Evolutionary conservation across 2,113 vertebrate species (phyloP).

Genomic region (Buteo buteo): DNA sequence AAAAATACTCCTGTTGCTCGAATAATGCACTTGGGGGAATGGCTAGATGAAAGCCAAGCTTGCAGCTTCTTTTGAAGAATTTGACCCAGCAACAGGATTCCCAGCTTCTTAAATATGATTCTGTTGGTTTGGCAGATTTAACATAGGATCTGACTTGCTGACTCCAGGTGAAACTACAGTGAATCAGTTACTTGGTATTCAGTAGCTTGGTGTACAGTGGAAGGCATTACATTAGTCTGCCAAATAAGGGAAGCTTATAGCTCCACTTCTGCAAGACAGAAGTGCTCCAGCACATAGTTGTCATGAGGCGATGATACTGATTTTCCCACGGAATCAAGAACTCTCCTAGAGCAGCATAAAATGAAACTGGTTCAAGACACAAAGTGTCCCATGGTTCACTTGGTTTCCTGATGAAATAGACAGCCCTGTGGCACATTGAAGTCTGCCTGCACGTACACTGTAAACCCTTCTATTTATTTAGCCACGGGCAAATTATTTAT

Average conservation of each 20-base stretch:
- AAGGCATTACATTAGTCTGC: neutral
- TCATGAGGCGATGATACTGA: fast-evolving
- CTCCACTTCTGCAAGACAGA: neutral
- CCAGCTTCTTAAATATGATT: neutral
- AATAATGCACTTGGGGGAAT: neutral
- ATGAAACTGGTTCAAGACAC: neutral
- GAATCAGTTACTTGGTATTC: neutral
- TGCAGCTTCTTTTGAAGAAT: neutral
- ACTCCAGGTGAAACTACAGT: neutral
- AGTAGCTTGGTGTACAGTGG: neutral
- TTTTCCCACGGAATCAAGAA: neutral
- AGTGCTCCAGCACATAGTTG: fast-evolving
- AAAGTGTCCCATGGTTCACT: neutral
- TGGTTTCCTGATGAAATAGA: neutral
- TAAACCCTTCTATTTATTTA: neutral
- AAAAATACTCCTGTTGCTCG: neutral
- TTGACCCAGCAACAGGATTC: neutral
- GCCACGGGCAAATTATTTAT: neutral
- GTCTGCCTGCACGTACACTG: neutral
- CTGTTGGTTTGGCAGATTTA: neutral
- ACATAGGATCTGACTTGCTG: neutral
- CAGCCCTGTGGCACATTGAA: neutral
- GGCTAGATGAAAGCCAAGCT: neutral
- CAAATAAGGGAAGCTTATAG: neutral
- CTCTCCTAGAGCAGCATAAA: neutral